These are phyloP conservation scores for Megalopta genalis DNA, from an alignment of 1,140 invertebrate species.

Conservation along the genomic window DNA sequence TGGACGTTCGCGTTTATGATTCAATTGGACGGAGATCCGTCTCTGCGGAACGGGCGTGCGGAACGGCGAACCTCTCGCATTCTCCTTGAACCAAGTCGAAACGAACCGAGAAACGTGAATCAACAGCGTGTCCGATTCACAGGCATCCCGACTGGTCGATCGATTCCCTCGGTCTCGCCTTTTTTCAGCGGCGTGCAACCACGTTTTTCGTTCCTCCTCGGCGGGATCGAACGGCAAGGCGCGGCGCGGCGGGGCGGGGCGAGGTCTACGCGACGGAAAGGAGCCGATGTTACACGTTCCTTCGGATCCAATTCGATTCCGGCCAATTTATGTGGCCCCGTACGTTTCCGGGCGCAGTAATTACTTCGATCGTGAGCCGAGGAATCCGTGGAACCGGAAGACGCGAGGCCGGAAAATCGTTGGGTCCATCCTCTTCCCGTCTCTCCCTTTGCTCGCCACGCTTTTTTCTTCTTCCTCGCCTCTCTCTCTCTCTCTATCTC, in stretches of 20 bases:
- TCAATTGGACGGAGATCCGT: no score
- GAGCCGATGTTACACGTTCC: conserved; percentile 49
- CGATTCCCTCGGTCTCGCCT: no score
- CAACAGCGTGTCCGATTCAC: conserved; percentile 36
- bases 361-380: conserved; percentile 44
- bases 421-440: neutral
- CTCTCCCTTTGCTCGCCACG: no score
- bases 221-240: conserved; percentile 34
- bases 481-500: no score
- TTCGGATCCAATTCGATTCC: conserved; percentile 50
- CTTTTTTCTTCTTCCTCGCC: no score
- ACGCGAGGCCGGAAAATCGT: conserved; percentile 15
- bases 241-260: no score
- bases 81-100: conserved; percentile 3
- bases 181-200: no score
- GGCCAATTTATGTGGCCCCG: conserved; percentile 54
- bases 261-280: conserved; percentile 35
- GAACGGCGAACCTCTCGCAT: conserved; percentile 2
- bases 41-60: conserved; percentile 27
- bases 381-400: conserved; percentile 24
- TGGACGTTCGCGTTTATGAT: no score
- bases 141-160: conserved; percentile 17
- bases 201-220: neutral
- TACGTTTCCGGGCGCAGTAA: conserved; percentile 51
- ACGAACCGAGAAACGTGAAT: conserved; percentile 40